These are phyloP conservation scores for Protaetia brevitarsis DNA, from an alignment of 1,140 invertebrate genomes.

Conservation along the genomic window DNA sequence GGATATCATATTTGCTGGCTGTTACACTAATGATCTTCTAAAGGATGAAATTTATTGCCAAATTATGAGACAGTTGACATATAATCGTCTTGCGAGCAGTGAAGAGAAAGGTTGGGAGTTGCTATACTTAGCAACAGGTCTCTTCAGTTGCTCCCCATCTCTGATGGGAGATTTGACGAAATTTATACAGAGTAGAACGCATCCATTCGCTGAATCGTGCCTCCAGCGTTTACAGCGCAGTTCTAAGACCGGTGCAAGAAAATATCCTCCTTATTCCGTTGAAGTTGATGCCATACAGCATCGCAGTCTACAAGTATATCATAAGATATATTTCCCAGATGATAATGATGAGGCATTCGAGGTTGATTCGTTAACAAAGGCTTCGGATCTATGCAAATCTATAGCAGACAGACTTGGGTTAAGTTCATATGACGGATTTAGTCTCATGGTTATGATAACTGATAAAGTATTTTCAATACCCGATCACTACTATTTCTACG, in stretches of 20 bases:
- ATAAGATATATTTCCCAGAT: constrained; percentile 92
- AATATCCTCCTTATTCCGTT: constrained; percentile 87
- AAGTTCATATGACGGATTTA: constrained; percentile 80
- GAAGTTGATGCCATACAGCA: constrained; percentile 95
- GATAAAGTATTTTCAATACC: constrained; percentile 94
- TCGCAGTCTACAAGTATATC: constrained; percentile 90
- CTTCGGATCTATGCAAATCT: constrained; percentile 76
- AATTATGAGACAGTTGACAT: constrained; percentile 90
- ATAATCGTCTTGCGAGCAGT: constrained; percentile 76
- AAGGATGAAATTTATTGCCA: constrained; percentile 93
- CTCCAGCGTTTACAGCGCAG: constrained; percentile 78
- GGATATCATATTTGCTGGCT: constrained; percentile 82
- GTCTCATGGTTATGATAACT: constrained; percentile 87
- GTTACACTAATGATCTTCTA: constrained; percentile 73
- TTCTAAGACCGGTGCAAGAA: constrained; percentile 69
- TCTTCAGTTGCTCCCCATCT: constrained; percentile 70
- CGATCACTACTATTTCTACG: constrained; percentile 91
- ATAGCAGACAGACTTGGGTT: constrained; percentile 74
- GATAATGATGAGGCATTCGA: constrained; percentile 82
- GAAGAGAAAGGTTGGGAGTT: constrained; percentile 92
- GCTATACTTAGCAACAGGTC: constrained; percentile 85
- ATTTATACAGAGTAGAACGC: constrained; percentile 76
- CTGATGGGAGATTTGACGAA: constrained; percentile 60
- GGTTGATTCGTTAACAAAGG: constrained; percentile 78
- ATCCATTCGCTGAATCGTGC: constrained; percentile 79